phyloP scores from a whole-genome alignment of 2,113 vertebrate species.

The Herpailurus yagouaroundi region DNA sequence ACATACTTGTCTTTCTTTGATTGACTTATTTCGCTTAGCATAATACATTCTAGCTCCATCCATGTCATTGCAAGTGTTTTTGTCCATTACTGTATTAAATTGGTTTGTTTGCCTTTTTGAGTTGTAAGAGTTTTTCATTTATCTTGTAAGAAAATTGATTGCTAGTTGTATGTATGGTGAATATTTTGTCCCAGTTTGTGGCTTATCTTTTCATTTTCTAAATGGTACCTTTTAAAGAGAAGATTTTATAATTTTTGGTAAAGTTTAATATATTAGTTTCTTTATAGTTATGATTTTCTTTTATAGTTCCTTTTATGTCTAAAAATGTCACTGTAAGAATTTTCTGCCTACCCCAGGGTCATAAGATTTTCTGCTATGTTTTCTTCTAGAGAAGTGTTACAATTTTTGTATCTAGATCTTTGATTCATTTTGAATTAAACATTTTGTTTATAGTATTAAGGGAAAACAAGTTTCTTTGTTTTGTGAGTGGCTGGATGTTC shows the following conservation, averaged over 20 bases:
- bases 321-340: neutral
- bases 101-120: neutral
- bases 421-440: neutral
- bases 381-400: neutral
- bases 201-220: neutral
- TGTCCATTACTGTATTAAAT: neutral
- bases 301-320: neutral
- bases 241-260: neutral
- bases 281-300: constrained; percentile 15
- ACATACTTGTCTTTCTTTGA: no score
- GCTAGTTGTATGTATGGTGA: neutral
- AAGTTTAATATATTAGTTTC: neutral
- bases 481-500: neutral
- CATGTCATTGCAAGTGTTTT: neutral
- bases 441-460: neutral
- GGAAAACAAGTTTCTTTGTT: neutral
- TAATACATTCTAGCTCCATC: no score
- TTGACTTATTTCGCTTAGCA: no score
- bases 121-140: neutral
- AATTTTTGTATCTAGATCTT: neutral
- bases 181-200: neutral
- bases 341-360: neutral
- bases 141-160: neutral
- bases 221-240: neutral
- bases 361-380: neutral